Base-by-base conservation (phyloP, 2,888 invertebrate genomes). In the Ischnura elegans region DNA sequence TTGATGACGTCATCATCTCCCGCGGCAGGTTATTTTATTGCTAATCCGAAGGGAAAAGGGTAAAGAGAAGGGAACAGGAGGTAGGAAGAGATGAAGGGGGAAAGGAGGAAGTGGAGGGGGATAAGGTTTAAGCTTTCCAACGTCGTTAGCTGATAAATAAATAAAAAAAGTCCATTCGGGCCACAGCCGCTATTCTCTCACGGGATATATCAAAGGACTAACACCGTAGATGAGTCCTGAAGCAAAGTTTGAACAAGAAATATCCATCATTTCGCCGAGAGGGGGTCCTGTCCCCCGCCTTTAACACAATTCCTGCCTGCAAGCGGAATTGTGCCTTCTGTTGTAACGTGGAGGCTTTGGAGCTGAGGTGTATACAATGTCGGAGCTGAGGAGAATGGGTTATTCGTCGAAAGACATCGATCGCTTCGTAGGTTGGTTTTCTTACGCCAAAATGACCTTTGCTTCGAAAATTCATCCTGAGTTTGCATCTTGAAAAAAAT, bases 1-100 rank as follows among this genome's bases (percentile, higher is more conserved):
- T 76, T 76, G 76, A 76, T 36, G 76, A 76, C 76, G 76, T 76
- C 76, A 76, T 76, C 76, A 76, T 76, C 76, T 76, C 76, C 36
- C 36, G 76, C 76, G 76, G 76, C 76, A 76, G 76, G 76, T 76
- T 76, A 76, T 76, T 76, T 76, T 76, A 76, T 76, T 76, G 76
- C 76, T 76, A 76, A 76, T 76, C 76, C 76, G 2, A 76, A 36
- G 36, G 76, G 4, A n/a, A 36, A 6, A 47, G 47, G 66, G 66
- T 21, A 29, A 29, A 66, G 66, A 66, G 66, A 13, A 29, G 66
- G 66, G 66, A 13, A 36, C 4, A 5, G 10, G 76, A 36, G 36
- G 13, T 36, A 36, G 3, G 36, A 36, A 8, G 36, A 16, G 10
- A 5, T 10, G 36, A 36, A 76, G 76, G 29, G 76, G 61, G n/a